phyloP scores from a whole-genome alignment of 2,113 vertebrate species.

The Alectura lathami region DNA sequence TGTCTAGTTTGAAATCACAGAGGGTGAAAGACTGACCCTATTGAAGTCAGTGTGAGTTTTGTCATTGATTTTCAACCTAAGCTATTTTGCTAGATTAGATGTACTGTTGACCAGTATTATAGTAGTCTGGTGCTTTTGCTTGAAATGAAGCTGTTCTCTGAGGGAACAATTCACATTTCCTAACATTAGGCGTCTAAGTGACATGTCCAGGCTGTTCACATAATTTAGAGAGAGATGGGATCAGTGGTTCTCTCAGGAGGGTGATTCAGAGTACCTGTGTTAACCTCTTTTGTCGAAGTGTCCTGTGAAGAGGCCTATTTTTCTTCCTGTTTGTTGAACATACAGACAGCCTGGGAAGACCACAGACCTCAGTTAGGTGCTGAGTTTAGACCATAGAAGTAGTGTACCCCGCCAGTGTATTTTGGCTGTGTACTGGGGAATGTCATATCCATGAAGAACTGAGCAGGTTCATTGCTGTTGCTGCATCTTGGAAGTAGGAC shows the following conservation, averaged over 20 bases:
- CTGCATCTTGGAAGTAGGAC: neutral
- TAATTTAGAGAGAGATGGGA: neutral
- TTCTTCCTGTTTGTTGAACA: neutral
- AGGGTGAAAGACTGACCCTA: neutral
- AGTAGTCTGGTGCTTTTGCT: accelerated
- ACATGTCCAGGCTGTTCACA: neutral
- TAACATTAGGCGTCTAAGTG: neutral
- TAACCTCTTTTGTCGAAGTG: neutral
- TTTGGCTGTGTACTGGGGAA: neutral
- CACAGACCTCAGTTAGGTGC: neutral
- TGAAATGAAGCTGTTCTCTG: neutral
- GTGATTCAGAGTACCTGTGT: neutral
- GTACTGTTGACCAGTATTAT: neutral
- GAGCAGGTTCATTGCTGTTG: neutral
- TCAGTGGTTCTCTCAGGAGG: accelerated
- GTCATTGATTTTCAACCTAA: neutral
- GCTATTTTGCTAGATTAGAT: neutral
- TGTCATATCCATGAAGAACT: neutral
- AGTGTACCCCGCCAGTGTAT: too few relatives aligned
- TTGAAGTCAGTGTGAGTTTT: neutral
- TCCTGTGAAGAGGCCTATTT: neutral
- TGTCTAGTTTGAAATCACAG: neutral
- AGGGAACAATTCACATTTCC: neutral
- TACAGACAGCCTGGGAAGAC: neutral
- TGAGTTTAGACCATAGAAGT: neutral